Percentiles rank a stretch among this genome's conserved stretches.
phyloP scores from a whole-genome alignment of 92 coral and sea anemone species.

The Zoanthus solanderi region DNA sequence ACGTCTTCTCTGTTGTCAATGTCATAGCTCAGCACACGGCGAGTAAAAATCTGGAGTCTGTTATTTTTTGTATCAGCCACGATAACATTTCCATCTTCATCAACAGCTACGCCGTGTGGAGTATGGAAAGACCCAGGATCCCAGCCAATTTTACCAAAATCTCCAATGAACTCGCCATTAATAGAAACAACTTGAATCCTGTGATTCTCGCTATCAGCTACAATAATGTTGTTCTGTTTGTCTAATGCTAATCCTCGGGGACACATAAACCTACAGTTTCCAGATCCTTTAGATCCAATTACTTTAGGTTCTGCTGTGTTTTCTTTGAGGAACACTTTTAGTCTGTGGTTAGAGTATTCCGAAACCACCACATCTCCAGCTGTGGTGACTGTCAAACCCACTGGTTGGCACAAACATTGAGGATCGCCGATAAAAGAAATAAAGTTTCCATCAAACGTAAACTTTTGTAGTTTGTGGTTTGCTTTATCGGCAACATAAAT shows the following conservation, averaged over 20 bases:
- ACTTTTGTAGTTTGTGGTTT: slow-evolving; percentile 89
- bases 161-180: slow-evolving; percentile 75
- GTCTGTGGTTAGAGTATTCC: slow-evolving; percentile 80
- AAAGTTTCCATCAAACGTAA: slow-evolving; percentile 83
- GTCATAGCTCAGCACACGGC: slow-evolving; percentile 65
- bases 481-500: slow-evolving; percentile 89
- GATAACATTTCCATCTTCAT: slow-evolving; percentile 72
- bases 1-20: slow-evolving; percentile 39
- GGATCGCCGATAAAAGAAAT: slow-evolving; percentile 86
- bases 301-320: slow-evolving; percentile 53
- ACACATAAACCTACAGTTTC: slow-evolving; percentile 81
- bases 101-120: slow-evolving; percentile 87
- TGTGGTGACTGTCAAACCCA: slow-evolving; percentile 82
- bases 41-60: slow-evolving; percentile 82
- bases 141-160: slow-evolving; percentile 85
- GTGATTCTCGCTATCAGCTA: slow-evolving; percentile 95
- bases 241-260: slow-evolving; percentile 93
- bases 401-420: slow-evolving; percentile 79
- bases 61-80: slow-evolving; percentile 95
- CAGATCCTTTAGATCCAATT: slow-evolving; percentile 83
- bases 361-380: slow-evolving; percentile 84
- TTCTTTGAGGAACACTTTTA: slow-evolving; percentile 78
- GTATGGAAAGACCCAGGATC: slow-evolving; percentile 85
- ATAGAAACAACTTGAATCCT: slow-evolving; percentile 83
- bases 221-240: slow-evolving; percentile 76